Conservation (phyloP, 2,888 invertebrate genomes). For the Patella depressa region DNA sequence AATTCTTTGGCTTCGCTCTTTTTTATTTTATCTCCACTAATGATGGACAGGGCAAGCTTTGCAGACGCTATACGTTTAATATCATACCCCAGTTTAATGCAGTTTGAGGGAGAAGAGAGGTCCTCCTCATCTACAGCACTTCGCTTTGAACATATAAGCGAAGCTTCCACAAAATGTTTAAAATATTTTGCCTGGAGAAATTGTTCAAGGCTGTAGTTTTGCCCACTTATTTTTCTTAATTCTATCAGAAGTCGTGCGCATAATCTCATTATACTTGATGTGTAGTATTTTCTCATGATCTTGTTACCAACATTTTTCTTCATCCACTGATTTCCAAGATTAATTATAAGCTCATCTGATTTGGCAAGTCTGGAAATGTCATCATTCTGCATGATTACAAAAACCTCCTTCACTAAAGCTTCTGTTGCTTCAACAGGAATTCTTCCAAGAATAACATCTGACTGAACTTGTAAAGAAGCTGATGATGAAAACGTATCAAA, state of each 20-base stretch:
- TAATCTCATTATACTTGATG: slow-evolving; percentile 31
- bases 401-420: slow-evolving; percentile 32
- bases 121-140: slow-evolving; percentile 31
- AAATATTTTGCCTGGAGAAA: slow-evolving; percentile 33
- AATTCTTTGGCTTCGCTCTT: slow-evolving; percentile 35
- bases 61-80: slow-evolving; percentile 27
- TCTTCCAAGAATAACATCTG: slow-evolving; percentile 28
- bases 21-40: slow-evolving; percentile 16
- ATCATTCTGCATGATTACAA: slow-evolving; percentile 37
- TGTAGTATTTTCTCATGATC: slow-evolving; percentile 36
- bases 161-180: slow-evolving; percentile 30
- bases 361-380: slow-evolving; percentile 27
- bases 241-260: slow-evolving; percentile 17
- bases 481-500: not conserved
- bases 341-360: slow-evolving; percentile 28
- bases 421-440: slow-evolving; percentile 26
- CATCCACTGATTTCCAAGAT: slow-evolving; percentile 34
- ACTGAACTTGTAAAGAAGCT: slow-evolving; percentile 26
- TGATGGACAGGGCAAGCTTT: slow-evolving; percentile 32
- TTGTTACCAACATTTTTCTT: slow-evolving; percentile 30
- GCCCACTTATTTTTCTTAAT: not conserved
- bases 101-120: slow-evolving; percentile 33
- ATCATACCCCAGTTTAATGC: slow-evolving; percentile 34
- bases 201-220: not conserved
- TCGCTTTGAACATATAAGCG: slow-evolving; percentile 23